These are phyloP conservation scores for Margarornis squamiger DNA, from an alignment of 2,797 vertebrate species.

Conservation along the genomic window DNA sequence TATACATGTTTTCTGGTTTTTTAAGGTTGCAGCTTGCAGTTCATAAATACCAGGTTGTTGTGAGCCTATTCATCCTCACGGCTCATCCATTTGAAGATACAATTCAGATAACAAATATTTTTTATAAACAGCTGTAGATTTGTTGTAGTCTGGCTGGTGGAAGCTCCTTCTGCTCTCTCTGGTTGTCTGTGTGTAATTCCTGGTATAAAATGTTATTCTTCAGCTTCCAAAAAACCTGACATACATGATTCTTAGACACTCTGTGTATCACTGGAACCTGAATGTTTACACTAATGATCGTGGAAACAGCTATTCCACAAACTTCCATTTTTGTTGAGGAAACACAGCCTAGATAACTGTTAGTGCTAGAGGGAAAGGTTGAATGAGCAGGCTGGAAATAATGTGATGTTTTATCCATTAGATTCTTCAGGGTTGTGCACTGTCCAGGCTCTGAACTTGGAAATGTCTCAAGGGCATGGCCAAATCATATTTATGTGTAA, in stretches of 20 bases:
- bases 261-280: not conserved
- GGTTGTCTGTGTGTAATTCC: not conserved
- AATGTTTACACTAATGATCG: not conserved
- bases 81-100: not conserved
- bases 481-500: not conserved
- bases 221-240: not conserved
- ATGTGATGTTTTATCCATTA: not conserved
- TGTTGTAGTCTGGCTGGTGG: not conserved
- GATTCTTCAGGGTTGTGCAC: not conserved
- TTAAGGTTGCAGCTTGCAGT: not conserved
- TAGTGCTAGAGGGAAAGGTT: not conserved
- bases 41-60: not conserved
- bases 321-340: not conserved
- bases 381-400: not conserved
- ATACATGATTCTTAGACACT: not conserved
- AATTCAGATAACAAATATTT: not conserved
- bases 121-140: not conserved
- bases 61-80: not conserved
- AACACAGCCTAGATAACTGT: not conserved
- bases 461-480: not conserved
- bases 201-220: not conserved
- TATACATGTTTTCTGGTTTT: not conserved
- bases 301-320: not conserved
- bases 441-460: not conserved
- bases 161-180: not conserved